Percentiles rank a stretch among this genome's conserved stretches.
phyloP scores from a whole-genome alignment of 2,113 vertebrate species.

The Corynorhinus townsendii region DNA sequence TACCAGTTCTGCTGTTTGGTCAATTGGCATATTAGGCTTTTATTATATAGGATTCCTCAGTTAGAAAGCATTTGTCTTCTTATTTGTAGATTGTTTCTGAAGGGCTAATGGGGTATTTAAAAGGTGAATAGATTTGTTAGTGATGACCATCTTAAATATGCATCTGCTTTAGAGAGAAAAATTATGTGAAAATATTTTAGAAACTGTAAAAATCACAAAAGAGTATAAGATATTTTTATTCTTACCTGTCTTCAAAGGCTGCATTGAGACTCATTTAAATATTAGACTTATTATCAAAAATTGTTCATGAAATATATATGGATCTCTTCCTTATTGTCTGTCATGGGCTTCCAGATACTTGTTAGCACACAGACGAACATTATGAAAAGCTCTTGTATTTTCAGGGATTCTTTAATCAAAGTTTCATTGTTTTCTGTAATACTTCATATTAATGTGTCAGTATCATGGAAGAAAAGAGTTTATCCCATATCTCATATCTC shows the following conservation, averaged over 20 bases:
- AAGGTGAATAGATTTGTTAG: background rate
- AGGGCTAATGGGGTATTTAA: background rate
- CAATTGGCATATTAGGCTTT: too few relatives aligned
- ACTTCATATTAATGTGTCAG: background rate
- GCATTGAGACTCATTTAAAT: background rate
- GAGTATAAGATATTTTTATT: background rate
- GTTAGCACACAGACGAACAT: background rate
- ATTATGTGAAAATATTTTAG: background rate
- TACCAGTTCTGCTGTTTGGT: too few relatives aligned
- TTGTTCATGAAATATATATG: background rate
- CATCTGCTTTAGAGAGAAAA: background rate
- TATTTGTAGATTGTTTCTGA: constrained; percentile 1
- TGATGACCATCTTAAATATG: background rate
- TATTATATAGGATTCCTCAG: background rate
- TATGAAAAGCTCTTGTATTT: background rate
- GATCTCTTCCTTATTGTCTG: background rate
- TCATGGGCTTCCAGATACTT: background rate
- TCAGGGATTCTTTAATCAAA: background rate
- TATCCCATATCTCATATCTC: background rate
- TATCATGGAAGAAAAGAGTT: background rate
- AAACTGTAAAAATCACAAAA: background rate
- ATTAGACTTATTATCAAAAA: background rate
- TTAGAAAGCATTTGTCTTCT: background rate
- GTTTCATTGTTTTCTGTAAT: background rate
- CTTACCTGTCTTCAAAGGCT: background rate